Percentiles rank a stretch among this genome's conserved stretches.
Evolutionary conservation across 2,797 vertebrate species (phyloP).

Genomic region (Sternarchorhynchus goeldii): DNA sequence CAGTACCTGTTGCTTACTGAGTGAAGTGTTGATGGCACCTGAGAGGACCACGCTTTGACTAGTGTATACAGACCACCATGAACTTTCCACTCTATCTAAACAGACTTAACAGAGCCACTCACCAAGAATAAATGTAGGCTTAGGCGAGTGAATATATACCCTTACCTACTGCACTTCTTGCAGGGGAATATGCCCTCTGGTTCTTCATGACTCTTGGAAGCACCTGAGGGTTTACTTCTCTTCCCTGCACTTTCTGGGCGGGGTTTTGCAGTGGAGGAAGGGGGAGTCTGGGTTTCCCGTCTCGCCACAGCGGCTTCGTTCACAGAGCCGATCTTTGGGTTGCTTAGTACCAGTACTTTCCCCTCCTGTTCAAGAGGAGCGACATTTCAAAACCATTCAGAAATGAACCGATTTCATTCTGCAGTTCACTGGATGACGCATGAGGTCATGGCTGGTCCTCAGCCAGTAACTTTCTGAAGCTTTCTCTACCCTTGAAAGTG

Average conservation of each 20-base stretch:
- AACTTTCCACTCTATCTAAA: no score
- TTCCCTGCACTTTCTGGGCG: slow-evolving; percentile 71
- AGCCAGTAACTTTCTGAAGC: slow-evolving; percentile 86
- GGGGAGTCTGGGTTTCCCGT: slow-evolving; percentile 66
- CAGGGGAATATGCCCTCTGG: slow-evolving; percentile 94
- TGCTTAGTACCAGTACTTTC: slow-evolving; percentile 74
- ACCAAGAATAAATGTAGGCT: no score
- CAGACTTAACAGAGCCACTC: no score
- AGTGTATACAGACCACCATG: no score
- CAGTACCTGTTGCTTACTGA: no score
- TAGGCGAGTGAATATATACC: neutral
- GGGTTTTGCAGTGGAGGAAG: slow-evolving; percentile 62
- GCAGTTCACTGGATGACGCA: neutral
- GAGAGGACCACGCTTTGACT: no score
- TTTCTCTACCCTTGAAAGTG: no score
- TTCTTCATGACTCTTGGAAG: slow-evolving; percentile 73
- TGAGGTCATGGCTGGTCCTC: neutral
- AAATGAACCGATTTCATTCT: slow-evolving; percentile 84
- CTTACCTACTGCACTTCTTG: slow-evolving; percentile 97
- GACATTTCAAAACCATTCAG: slow-evolving; percentile 64
- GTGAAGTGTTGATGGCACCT: no score
- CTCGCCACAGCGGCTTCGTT: slow-evolving; percentile 72
- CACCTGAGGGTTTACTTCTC: slow-evolving; percentile 68
- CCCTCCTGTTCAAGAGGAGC: slow-evolving; percentile 67
- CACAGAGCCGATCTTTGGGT: slow-evolving; percentile 72